Conservation (phyloP, 2,113 vertebrate genomes). For the Takifugu bimaculatus region DNA sequence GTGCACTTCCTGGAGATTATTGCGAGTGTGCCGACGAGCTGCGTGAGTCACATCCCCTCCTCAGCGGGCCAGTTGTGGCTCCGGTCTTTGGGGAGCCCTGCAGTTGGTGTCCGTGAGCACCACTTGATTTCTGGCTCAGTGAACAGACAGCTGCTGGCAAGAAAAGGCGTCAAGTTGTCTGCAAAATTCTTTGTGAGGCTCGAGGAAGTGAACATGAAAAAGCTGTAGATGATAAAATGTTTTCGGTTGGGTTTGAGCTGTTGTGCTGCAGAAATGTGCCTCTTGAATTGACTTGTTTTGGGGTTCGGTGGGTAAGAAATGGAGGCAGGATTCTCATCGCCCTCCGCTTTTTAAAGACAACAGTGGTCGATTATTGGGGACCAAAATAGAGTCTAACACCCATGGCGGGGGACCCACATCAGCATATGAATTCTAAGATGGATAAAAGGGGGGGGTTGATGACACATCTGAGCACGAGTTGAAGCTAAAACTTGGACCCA, state of each 20-base stretch:
- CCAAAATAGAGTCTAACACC: too few species aligned
- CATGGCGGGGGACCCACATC: too few species aligned
- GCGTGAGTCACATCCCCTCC: conserved; percentile 55
- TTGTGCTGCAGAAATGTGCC: too few species aligned
- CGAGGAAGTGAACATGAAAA: conserved; percentile 25
- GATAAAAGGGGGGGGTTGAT: too few species aligned
- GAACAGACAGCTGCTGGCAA: conserved; percentile 67
- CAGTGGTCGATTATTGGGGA: too few species aligned
- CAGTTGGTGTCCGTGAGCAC: conserved; percentile 65
- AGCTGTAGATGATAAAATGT: neutral
- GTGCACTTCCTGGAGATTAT: conserved; percentile 44
- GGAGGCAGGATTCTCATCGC: too few species aligned
- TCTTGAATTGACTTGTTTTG: too few species aligned
- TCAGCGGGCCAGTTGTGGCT: conserved; percentile 62
- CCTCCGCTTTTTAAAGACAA: too few species aligned
- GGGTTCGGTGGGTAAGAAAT: too few species aligned
- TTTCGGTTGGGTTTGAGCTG: too few species aligned
- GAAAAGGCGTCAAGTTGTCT: conserved; percentile 60
- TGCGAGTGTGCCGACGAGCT: conserved; percentile 38
- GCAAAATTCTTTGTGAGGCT: conserved; percentile 45
- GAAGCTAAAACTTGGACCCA: neutral
- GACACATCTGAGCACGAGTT: too few species aligned
- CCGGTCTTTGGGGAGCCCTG: conserved; percentile 55
- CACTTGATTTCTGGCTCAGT: conserved; percentile 63
- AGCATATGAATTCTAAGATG: too few species aligned